Percentiles rank a stretch among this genome's conserved stretches.
phyloP scores from a whole-genome alignment of 2,113 vertebrate species.

The Chunga burmeisteri region DNA sequence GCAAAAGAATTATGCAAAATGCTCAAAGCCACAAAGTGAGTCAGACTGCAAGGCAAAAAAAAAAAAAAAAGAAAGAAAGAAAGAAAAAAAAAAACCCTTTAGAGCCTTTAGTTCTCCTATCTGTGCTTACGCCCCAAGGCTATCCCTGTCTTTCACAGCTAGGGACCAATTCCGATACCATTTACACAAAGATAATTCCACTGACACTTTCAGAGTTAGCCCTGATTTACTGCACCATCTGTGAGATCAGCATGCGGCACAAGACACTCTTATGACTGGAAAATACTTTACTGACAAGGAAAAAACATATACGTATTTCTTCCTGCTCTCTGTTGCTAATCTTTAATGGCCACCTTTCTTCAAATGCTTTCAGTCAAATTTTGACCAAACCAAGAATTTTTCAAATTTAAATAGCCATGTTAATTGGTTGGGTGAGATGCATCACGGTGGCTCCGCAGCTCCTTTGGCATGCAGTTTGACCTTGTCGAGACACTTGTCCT shows the following conservation, averaged over 20 bases:
- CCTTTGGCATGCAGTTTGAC: not conserved
- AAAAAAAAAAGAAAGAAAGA: not conserved
- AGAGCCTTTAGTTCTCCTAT: not conserved
- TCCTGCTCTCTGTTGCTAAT: not conserved
- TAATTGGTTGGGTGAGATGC: not conserved
- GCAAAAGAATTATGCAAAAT: conserved; percentile 53
- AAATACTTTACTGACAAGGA: conserved; percentile 38
- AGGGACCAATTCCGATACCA: not conserved
- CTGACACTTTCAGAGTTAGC: conserved; percentile 37
- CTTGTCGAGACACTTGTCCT: not conserved
- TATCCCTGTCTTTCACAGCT: conserved; percentile 27
- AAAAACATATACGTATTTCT: not conserved
- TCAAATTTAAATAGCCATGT: not conserved
- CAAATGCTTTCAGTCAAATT: not conserved
- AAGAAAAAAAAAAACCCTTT: not conserved
- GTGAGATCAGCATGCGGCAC: conserved; percentile 24
- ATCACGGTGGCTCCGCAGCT: not conserved
- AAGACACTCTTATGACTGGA: conserved; percentile 39
- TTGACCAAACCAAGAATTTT: not conserved
- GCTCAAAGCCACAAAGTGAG: not conserved
- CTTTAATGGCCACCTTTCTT: not conserved
- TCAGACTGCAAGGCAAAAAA: not conserved
- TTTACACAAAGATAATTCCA: conserved; percentile 33
- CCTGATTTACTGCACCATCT: conserved; percentile 53
- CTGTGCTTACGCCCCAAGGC: not conserved